A percentile compares a stretch with the other conserved stretches of the same genome.
Conservation (phyloP, 1,140 invertebrate species). For the Ectropis grisescens region DNA sequence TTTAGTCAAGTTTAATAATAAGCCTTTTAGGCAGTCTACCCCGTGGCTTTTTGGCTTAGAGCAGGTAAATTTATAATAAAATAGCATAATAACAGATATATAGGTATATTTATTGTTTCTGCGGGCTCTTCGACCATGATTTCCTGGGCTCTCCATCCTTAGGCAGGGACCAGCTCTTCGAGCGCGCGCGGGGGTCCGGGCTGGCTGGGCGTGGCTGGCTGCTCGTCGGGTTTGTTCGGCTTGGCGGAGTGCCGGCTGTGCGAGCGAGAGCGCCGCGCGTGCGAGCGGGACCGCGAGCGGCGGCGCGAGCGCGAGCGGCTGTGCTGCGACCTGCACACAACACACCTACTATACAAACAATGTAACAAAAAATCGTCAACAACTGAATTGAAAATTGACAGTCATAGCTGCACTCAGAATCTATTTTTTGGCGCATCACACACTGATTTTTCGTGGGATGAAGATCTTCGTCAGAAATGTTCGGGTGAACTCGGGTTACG, state of each 20-base stretch:
- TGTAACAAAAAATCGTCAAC: neutral
- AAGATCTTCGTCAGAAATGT: neutral
- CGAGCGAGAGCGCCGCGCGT: constrained; percentile 14
- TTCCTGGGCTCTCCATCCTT: constrained; percentile 23
- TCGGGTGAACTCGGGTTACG: neutral
- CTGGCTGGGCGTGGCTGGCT: constrained; percentile 1
- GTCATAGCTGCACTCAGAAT: too few species aligned
- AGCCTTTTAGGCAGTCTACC: too few species aligned
- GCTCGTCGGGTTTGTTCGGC: neutral
- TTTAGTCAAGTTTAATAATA: too few species aligned
- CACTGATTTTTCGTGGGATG: too few species aligned
- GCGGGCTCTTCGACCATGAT: constrained; percentile 43
- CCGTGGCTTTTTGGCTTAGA: too few species aligned
- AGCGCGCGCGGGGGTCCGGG: constrained; percentile 10
- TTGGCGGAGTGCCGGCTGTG: constrained; percentile 12
- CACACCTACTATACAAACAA: neutral
- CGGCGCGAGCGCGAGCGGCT: constrained; percentile 16
- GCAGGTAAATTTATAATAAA: too few species aligned
- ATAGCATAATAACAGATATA: neutral
- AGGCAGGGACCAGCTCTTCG: constrained; percentile 40
- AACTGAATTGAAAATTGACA: too few species aligned
- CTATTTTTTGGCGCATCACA: too few species aligned
- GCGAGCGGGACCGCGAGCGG: constrained; percentile 17
- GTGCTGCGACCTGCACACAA: neutral
- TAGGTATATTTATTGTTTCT: constrained; percentile 9